A percentile compares a stretch with the other conserved stretches of the same genome.
Evolutionary conservation across 2,888 invertebrate genomes (phyloP).

Genomic region (Cetonia aurata): DNA sequence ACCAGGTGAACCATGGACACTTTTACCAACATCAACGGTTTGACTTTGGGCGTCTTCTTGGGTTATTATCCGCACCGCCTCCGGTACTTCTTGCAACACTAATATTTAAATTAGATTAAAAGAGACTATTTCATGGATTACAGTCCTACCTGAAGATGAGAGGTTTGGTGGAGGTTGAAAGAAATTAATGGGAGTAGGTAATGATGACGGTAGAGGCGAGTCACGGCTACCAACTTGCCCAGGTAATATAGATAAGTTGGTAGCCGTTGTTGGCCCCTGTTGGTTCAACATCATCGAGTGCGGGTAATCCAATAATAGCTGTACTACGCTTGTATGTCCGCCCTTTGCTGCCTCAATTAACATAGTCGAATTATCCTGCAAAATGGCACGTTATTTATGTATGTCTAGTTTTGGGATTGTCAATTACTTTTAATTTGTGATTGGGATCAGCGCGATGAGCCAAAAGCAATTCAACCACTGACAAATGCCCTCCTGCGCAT

Average conservation of each 20-base stretch:
- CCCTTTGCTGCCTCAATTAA: conserved; percentile 98
- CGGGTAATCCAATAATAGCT: conserved; percentile 94
- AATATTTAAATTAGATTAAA: conserved; percentile 47
- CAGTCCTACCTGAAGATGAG: conserved; percentile 55
- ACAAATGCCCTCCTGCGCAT: conserved; percentile 95
- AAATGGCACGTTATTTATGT: conserved; percentile 12
- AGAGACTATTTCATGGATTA: conserved; percentile 19
- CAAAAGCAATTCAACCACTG: conserved; percentile 92
- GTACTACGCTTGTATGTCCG: conserved; percentile 96
- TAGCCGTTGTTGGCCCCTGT: conserved; percentile 62
- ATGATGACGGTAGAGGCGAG: conserved; percentile 60
- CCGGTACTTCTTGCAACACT: conserved; percentile 72
- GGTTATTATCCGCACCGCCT: conserved; percentile 70
- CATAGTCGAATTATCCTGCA: conserved; percentile 95
- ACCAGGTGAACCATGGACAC: conserved; percentile 64
- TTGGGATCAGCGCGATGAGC: conserved; percentile 94
- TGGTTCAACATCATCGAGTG: conserved; percentile 82
- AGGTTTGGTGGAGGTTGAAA: conserved; percentile 64
- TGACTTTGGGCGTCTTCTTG: conserved; percentile 66
- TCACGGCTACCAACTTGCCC: conserved; percentile 62
- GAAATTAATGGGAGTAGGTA: conserved; percentile 60
- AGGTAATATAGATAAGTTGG: conserved; percentile 63
- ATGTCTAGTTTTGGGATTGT: not conserved
- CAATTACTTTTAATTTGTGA: conserved; percentile 89
- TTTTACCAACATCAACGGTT: conserved; percentile 42